Evolutionary conservation across 2,888 invertebrate genomes (phyloP), one percentile per base, ranked within the genome.

Genomic region (Auanema sp.): DNA sequence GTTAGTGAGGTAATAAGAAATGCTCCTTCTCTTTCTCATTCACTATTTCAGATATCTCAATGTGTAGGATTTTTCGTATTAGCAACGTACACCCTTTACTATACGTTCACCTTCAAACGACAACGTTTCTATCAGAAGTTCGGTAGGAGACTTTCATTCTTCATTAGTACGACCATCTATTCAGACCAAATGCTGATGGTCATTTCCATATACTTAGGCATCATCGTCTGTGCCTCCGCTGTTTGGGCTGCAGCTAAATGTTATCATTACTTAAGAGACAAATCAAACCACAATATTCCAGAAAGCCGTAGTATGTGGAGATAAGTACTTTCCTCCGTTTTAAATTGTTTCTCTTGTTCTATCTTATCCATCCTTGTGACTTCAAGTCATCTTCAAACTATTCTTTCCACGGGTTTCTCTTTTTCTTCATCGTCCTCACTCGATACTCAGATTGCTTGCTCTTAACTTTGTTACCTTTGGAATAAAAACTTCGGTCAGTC

Each of bases 221-320:
- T 76, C 24, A 33, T 71, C 47, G 60, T 76, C 24, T 68, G 73
- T 54, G 72, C 68, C 23, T 66, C 70, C 40, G 76, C 76, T 14
- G 69, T 76, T 57, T 76, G 76, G 76, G 69, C 73, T 16, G 73
- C 76, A 12, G 68, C 76, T 11, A 76, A 76, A 56, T 74, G 74
- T 42, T 76, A 74, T 55, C 76, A 76, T 47, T 76, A 69, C 60
- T 60, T 76, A 4, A 64, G 66, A 2, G 65, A 66, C 21, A 71
- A 71, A 51, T 56, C 60, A 4, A 62, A 65, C 49, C 66, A 68
- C 10, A 64, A 65, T 53, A 64, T 65, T 21, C 24, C 62, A 18
- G 66, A 64, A 41, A 63, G 64, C 42, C 55, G 72, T 52, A 70
- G 72, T 47, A 72, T 72, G 72, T 72, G 72, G 72, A 66, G 64